Evolutionary conservation across 35 echinoderm and acorn worm species (phyloP).

Genomic region (Ophioderma brevispina): DNA sequence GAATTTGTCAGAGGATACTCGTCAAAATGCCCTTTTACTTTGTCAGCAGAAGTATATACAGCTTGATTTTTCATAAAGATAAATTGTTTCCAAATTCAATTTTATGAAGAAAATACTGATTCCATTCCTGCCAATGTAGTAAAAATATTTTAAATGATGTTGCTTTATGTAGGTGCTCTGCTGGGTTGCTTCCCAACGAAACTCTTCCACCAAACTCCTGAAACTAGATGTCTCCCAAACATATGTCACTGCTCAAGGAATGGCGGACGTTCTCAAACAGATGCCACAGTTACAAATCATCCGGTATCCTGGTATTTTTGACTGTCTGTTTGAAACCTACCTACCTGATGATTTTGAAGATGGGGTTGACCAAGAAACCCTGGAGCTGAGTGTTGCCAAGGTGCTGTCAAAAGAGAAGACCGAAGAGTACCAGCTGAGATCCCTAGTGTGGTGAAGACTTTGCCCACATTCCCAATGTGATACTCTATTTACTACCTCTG

Average conservation of each 20-base stretch:
- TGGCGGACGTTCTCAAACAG: background rate
- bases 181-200: background rate
- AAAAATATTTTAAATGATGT: too few relatives aligned
- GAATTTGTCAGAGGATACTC: too few relatives aligned
- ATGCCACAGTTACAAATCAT: background rate
- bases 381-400: background rate
- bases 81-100: too few relatives aligned
- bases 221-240: background rate
- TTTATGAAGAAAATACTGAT: too few relatives aligned
- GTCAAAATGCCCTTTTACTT: too few relatives aligned
- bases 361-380: background rate
- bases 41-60: too few relatives aligned
- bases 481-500: background rate
- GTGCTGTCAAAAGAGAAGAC: background rate
- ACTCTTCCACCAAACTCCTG: background rate
- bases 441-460: background rate
- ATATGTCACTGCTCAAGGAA: background rate
- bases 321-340: background rate
- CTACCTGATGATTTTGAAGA: background rate
- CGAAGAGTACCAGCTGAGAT: background rate
- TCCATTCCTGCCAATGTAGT: too few relatives aligned
- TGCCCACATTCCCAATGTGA: background rate
- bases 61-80: too few relatives aligned
- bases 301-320: background rate
- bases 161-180: too few relatives aligned